Evolutionary conservation across 2,888 invertebrate genomes (phyloP).

Genomic region (Melanargia galathea): DNA sequence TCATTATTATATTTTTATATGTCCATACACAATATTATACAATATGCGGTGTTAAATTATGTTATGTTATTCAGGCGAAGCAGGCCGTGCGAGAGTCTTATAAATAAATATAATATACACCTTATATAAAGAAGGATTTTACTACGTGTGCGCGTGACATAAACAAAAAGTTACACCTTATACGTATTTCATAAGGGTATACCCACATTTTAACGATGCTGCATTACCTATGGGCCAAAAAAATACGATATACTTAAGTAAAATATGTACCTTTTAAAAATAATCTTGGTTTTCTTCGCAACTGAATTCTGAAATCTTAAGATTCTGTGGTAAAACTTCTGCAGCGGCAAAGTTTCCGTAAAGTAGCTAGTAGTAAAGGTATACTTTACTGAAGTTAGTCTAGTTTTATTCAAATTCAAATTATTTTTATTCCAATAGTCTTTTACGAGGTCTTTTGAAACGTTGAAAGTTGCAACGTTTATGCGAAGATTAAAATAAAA

Average conservation of each 20-base stretch:
- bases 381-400: neutral
- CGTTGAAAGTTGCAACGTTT: neutral
- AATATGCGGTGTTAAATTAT: constrained; percentile 43
- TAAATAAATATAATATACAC: neutral
- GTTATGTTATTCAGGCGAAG: too few species aligned
- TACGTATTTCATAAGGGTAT: neutral
- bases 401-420: neutral
- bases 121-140: constrained; percentile 10
- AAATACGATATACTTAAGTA: neutral
- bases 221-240: neutral
- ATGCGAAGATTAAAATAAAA: too few species aligned
- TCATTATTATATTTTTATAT: too few species aligned
- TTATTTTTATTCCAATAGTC: neutral
- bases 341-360: neutral
- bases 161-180: constrained; percentile 10
- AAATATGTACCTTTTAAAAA: neutral
- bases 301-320: neutral
- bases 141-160: constrained; percentile 12
- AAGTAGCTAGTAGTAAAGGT: neutral
- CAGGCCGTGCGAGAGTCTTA: neutral
- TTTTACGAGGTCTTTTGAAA: neutral
- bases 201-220: neutral
- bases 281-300: neutral
- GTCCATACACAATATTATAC: too few species aligned
- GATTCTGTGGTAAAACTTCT: neutral